Conservation (phyloP, 2,888 invertebrate genomes). For the Ectemnius continuus region DNA sequence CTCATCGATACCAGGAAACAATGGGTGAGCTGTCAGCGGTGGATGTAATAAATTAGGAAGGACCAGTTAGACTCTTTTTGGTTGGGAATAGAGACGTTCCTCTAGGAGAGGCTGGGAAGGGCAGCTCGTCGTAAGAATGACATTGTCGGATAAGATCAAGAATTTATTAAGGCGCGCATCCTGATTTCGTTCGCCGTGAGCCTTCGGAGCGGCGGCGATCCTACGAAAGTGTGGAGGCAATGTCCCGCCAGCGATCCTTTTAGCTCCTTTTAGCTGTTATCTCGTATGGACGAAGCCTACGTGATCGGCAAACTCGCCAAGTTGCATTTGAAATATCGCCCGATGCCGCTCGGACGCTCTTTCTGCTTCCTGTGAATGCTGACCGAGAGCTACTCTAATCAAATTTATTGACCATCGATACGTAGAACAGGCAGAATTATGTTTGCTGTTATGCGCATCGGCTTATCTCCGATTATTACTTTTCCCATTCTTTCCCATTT, state of each 20-base stretch:
- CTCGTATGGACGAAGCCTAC: slow-evolving; percentile 8
- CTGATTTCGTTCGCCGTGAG: slow-evolving; percentile 27
- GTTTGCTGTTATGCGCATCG: too few species aligned
- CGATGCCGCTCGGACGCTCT: slow-evolving; percentile 1
- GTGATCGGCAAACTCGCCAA: slow-evolving; percentile 15
- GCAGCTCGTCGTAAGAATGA: background rate
- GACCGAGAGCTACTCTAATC: too few species aligned
- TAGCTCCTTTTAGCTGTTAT: slow-evolving; percentile 25
- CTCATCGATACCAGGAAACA: too few species aligned
- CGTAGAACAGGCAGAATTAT: too few species aligned
- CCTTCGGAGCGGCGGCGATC: slow-evolving; percentile 15
- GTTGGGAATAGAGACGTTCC: too few species aligned
- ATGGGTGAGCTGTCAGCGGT: too few species aligned
- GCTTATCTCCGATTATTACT: too few species aligned
- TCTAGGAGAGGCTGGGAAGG: too few species aligned
- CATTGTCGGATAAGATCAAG: slow-evolving; percentile 3
- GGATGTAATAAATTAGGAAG: too few species aligned
- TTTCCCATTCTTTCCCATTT: too few species aligned
- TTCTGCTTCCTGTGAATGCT: background rate
- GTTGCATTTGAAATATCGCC: slow-evolving; percentile 12
- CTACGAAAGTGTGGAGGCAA: slow-evolving; percentile 16
- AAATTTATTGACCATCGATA: too few species aligned
- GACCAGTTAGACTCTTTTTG: too few species aligned
- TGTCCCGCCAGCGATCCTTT: slow-evolving; percentile 24
- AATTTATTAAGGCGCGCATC: slow-evolving; percentile 24